Evolutionary conservation across 2,888 invertebrate genomes (phyloP), one percentile per base, ranked within the genome.

Genomic region (Acholoe squamosa): DNA sequence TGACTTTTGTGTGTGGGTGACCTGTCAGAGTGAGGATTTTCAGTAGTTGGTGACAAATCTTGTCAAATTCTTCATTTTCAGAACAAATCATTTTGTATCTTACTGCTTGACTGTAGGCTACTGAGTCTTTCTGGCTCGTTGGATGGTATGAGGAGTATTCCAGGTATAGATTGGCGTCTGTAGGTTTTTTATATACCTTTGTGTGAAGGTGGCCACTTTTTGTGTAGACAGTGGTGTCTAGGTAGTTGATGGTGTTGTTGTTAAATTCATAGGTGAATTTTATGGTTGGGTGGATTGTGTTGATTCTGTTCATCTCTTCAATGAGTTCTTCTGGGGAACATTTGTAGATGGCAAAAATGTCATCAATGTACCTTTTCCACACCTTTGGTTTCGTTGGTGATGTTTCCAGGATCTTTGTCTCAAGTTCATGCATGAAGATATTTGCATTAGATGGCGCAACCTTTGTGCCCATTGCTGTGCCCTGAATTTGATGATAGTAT

Each of bases 391-490:
- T 61, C 43, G 43, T 33, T 25, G 84, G 77, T 0, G 12, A 10
- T 0, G 28, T 43, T 22, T 43, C 51, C 12, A 84, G 84, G 28
- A 84, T 22, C 1, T 84, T 34, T 1, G 22, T 22, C 10, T 84
- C 84, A n/a, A 51, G 52, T 5, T 34, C 22, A 12, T 34, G 33
- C 84, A 84, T 84, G 43, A 84, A 84, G 22, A 84, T 84, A 43
- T 84, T 84, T 31, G 84, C 84, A 34, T 51, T 34, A 3, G 43
- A 31, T 14, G 84, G 84, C 0, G 84, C 84, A 12, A 84, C 28
- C 25, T 84, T 84, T 5, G 84, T 84, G 12, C 84, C 84, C 84
- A 84, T 84, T n/a, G 84, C 84, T 7, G 84, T 84, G 0, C 84
- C 84, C 43, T 43, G 52, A 3, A 34, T 22, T 19, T 84, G 84